Conservation (phyloP, 2,888 invertebrate species). For the Pegoplata infirma region DNA sequence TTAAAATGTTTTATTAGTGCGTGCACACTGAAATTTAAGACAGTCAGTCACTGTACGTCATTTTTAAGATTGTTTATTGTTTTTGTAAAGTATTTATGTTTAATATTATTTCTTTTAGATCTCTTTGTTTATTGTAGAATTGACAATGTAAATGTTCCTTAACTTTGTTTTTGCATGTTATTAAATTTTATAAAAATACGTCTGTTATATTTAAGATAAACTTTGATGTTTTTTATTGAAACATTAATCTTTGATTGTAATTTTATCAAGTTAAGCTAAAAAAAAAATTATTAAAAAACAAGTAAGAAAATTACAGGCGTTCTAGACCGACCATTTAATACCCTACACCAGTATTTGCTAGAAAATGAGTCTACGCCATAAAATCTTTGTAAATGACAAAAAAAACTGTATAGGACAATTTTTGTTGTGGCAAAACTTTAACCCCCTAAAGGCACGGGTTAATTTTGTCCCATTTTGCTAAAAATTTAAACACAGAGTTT, state of each 20-base stretch:
- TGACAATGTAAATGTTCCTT: conserved; percentile 14
- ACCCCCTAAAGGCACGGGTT: no score
- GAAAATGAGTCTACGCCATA: no score
- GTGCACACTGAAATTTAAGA: neutral
- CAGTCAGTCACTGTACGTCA: no score
- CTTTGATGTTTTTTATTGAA: neutral
- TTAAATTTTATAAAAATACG: conserved; percentile 41
- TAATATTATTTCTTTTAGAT: conserved; percentile 32
- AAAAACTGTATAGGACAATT: no score
- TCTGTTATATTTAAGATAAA: conserved; percentile 22
- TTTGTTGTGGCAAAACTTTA: no score
- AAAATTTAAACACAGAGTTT: no score
- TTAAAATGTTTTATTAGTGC: conserved; percentile 66
- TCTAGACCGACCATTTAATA: no score
- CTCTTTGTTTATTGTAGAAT: conserved; percentile 11
- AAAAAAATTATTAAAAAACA: neutral
- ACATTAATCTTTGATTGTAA: neutral
- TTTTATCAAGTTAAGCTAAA: neutral
- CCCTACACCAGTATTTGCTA: no score
- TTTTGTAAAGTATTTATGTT: conserved; percentile 1
- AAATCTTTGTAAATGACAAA: no score
- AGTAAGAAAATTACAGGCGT: no score
- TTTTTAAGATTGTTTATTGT: neutral
- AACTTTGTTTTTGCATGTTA: conserved; percentile 39
- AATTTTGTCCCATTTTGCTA: no score